Base-by-base conservation (phyloP, 1,140 invertebrate species). In the Hetaerina americana region DNA sequence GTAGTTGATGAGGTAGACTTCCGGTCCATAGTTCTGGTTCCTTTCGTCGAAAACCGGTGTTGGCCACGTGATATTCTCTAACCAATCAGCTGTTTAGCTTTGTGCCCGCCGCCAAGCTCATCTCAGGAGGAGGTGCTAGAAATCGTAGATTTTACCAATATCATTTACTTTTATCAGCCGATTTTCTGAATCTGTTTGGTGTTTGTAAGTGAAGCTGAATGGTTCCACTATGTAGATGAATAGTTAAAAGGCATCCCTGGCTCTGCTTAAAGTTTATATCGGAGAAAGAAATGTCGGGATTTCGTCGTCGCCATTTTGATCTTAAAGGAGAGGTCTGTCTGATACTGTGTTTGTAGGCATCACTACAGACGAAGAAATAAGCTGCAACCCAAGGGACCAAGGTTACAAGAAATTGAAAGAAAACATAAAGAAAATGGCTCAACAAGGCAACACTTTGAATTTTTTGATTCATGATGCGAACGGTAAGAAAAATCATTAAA, bases 391-490 rank as follows among this genome's bases (percentile, higher is more conserved):
- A 57, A 57, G 40, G 40, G 40, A 57, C 40, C 40, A 57, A 12
- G 15, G 40, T n/a, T 57, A n/a, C 22, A n/a, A 57, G 10, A 57
- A 57, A 18, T 75, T 72, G 72, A 75, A 69, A 71, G 74, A 76
- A 76, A 77, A 79, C 78, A 77, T 77, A 31, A 69, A 75, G 75
- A 81, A 77, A 75, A 87, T 87, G 85, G 83, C 85, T 71, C 85
- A 86, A 76, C 85, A 85, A 82, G 84, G 82, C 77, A 85, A 84
- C 80, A 85, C 85, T 73, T 82, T 85, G 78, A 87, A 87, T 81
- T 86, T 87, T 77, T 79, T 87, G 71, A 88, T 88, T 79, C 86
- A 88, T 74, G 86, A 87, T 80, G 82, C 84, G 31, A 86, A 87
- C 78, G 87, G 87, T 87, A 80, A 86, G 84, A 83, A 73, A 67